phyloP scores from a whole-genome alignment of 2,113 vertebrate species.

The Vulpes ferrilata region DNA sequence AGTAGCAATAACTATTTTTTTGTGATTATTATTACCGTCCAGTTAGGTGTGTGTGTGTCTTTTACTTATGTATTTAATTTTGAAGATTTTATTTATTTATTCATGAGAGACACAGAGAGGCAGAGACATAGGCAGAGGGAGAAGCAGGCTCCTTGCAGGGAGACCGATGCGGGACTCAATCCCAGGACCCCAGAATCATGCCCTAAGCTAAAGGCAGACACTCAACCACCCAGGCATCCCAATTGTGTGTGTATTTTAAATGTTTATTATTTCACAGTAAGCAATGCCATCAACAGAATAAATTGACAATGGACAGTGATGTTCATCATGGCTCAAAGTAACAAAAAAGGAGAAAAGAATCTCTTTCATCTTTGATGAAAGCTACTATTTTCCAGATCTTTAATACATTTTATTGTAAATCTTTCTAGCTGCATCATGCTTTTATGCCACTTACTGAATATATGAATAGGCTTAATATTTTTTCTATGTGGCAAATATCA shows the following conservation, averaged over 20 bases:
- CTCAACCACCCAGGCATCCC: too few species aligned
- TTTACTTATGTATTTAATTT: too few species aligned
- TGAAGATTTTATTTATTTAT: too few species aligned
- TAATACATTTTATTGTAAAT: slow-evolving; percentile 20
- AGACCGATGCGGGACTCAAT: too few species aligned
- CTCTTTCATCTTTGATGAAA: slow-evolving; percentile 33
- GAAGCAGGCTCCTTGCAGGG: too few species aligned
- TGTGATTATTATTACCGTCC: background rate
- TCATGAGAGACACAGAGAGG: too few species aligned
- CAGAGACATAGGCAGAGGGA: too few species aligned
- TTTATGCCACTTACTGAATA: background rate
- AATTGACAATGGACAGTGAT: background rate
- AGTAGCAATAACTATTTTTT: background rate
- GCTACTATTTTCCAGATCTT: slow-evolving; percentile 26
- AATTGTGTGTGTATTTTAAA: background rate
- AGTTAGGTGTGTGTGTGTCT: background rate
- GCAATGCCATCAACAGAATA: background rate
- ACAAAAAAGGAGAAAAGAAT: background rate
- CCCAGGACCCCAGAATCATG: too few species aligned
- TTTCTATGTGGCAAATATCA: background rate
- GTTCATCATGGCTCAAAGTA: background rate
- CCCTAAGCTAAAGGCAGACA: too few species aligned
- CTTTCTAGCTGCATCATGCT: background rate
- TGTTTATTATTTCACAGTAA: background rate
- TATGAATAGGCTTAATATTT: background rate